phyloP scores from a whole-genome alignment of 2,797 vertebrate species.

The Acanthornis magna region DNA sequence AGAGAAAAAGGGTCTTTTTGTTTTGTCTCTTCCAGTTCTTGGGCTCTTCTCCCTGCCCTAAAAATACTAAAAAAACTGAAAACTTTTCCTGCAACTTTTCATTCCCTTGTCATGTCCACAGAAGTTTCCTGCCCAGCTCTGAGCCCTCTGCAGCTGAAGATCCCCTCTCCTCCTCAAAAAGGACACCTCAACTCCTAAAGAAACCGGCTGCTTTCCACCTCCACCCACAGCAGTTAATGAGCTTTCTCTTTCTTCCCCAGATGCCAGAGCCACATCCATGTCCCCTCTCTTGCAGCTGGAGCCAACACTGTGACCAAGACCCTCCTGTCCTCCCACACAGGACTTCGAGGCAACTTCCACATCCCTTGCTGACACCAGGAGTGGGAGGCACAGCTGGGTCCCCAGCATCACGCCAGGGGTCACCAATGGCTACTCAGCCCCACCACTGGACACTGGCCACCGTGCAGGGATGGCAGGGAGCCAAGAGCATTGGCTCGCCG shows the following conservation, averaged over 20 bases:
- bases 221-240: background rate
- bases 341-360: background rate
- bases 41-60: background rate
- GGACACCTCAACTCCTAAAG: background rate
- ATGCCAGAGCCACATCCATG: background rate
- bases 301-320: background rate
- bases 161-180: background rate
- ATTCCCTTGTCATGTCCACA: background rate
- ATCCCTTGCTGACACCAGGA: background rate
- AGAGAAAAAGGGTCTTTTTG: conserved; percentile 8
- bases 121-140: background rate
- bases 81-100: background rate
- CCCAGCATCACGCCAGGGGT: accelerated
- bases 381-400: background rate
- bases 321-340: background rate
- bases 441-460: background rate
- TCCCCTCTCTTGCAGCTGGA: background rate
- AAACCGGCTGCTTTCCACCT: background rate
- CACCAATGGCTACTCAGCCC: background rate
- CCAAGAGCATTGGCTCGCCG: accelerated
- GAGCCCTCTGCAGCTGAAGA: background rate
- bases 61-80: background rate
- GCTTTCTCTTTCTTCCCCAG: conserved; percentile 39
- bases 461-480: accelerated
- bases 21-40: background rate